Evolutionary conservation across 2,113 vertebrate species (phyloP).

Genomic region (Microcebus lehilahytsara): DNA sequence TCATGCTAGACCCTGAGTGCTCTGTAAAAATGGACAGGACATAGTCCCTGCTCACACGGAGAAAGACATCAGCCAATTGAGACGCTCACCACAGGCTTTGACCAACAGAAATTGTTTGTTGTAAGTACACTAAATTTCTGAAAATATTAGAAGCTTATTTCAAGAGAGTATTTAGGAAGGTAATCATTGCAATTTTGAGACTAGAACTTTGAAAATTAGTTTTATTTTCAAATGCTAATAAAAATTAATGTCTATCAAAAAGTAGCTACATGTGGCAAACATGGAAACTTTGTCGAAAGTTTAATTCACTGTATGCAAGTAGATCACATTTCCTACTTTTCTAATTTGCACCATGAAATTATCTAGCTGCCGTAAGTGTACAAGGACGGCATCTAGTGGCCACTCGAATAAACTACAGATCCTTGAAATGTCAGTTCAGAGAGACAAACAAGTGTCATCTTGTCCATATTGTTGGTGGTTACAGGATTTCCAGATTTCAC

Average conservation of each 20-base stretch:
- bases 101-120: background rate
- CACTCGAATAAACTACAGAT: background rate
- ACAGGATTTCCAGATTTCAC: slow-evolving; percentile 2
- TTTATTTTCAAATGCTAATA: slow-evolving; percentile 12
- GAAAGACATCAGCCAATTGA: background rate
- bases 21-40: background rate
- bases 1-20: background rate
- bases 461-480: background rate
- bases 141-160: background rate
- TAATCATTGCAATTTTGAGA: background rate
- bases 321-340: background rate
- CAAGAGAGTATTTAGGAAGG: background rate
- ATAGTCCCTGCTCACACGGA: background rate
- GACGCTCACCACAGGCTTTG: background rate
- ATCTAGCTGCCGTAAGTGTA: background rate
- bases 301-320: background rate
- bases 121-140: background rate
- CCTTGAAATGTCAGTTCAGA: background rate
- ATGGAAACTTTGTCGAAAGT: background rate
- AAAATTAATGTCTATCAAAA: background rate
- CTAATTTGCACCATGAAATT: background rate
- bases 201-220: slow-evolving; percentile 10
- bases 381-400: slow-evolving; percentile 57
- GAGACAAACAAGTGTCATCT: background rate
- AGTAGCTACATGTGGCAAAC: background rate